Base-by-base conservation (phyloP, 2,888 invertebrate genomes). In the Callimorpha dominula region DNA sequence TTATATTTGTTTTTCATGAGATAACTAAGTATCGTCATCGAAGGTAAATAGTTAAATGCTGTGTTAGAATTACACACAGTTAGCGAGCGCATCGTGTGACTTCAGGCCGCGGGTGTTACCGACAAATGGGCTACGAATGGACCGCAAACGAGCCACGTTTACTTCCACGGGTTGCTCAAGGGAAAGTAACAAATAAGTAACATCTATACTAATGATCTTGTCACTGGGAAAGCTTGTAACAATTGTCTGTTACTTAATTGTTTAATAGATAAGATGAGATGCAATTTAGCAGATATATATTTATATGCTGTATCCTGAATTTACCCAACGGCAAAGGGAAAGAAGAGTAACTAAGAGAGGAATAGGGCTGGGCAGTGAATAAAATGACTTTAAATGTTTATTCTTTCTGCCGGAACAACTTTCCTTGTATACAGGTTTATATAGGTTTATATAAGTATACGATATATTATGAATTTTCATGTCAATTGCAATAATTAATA, bases 61-160 rank as follows among this genome's bases (percentile, higher is more conserved):
- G 14, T 67, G 42, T 20, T 11, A 68, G 15, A 68, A 68, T 60
- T 60, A 68, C 46, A 11, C 60, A 12, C 42, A 74, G 74, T 78
- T 73, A 77, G 76, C 74, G 70, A 65, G 64, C 72, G 68, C 68
- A n/a, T 73, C 71, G 71, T 72, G 82, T 64, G 78, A 83, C 85
- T 85, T 76, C 84, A 78, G 74, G 71, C 12, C 67, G 65, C 60
- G 73, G 68, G 65, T 69, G 50, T 17, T n/a, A 46, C 64, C 68
- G 42, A 72, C 72, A 72, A 72, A 72, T 67, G 66, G 40, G 74
- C 69, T 40, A 63, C 76, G 74, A 77, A 78, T 79, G 72, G n/a
- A 62, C 83, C 76, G 78, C 82, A 80, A 83, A 84, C 75, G 76
- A 74, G 71, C 75, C 76, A 69, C 78, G 75, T 69, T 81, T 79